Evolutionary conservation across 2,888 invertebrate species (phyloP).

Genomic region (Hesperia comma): DNA sequence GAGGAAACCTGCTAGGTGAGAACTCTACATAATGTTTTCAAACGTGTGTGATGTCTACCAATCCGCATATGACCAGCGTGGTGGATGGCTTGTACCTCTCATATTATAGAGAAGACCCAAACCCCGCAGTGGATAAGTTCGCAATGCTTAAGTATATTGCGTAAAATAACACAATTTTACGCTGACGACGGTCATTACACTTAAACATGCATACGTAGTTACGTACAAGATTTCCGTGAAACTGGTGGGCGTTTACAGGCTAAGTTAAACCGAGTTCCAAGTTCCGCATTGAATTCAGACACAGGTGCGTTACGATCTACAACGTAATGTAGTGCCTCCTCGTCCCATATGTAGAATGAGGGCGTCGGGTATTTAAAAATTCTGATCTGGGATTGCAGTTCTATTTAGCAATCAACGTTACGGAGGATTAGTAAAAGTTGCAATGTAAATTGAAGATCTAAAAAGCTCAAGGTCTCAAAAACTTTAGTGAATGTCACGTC

Average conservation of each 20-base stretch:
- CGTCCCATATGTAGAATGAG: conserved; percentile 30
- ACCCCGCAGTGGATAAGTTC: no score
- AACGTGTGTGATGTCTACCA: no score
- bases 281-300: conserved; percentile 29
- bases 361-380: conserved; percentile 18
- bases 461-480: no score
- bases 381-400: conserved; percentile 7
- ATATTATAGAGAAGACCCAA: no score
- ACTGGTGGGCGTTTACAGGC: conserved; percentile 24
- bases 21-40: no score
- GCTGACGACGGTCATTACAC: conserved; percentile 3
- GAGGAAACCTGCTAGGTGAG: no score
- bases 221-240: conserved; percentile 11
- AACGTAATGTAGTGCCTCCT: conserved; percentile 35
- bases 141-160: no score
- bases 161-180: not conserved
- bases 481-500: no score
- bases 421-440: not conserved
- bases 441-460: not conserved
- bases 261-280: conserved; percentile 27
- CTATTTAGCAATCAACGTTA: conserved; percentile 6
- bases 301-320: conserved; percentile 32
- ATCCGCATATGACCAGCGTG: no score
- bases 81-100: no score
- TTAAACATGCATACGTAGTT: conserved; percentile 19